Conservation (phyloP, 2,888 invertebrate species). For the Smittia sp. region DNA sequence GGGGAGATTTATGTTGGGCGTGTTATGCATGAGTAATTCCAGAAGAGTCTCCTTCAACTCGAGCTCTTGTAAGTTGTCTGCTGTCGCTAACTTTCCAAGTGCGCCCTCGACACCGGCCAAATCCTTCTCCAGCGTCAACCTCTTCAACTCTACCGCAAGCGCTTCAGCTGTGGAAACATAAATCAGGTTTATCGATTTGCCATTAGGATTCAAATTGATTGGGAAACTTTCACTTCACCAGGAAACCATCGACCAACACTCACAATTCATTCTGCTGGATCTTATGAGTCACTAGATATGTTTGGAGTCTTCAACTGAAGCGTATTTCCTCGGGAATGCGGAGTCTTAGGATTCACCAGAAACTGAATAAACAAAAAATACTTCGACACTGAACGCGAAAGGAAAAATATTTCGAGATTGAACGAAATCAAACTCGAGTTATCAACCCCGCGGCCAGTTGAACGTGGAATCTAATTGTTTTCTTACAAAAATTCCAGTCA, state of each 20-base stretch:
- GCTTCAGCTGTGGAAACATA: not conserved
- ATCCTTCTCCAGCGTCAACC: not conserved
- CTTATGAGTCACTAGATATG: too few relatives aligned
- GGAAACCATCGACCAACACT: not conserved
- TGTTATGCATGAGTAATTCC: constrained; percentile 50
- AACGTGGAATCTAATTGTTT: too few relatives aligned
- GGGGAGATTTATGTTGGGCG: constrained; percentile 57
- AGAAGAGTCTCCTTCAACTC: constrained; percentile 51
- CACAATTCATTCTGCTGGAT: not conserved
- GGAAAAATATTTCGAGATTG: too few relatives aligned
- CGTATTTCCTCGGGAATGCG: too few relatives aligned
- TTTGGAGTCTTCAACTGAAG: too few relatives aligned
- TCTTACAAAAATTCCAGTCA: too few relatives aligned
- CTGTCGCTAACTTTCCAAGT: not conserved
- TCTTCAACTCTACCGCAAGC: not conserved
- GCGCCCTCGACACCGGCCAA: not conserved
- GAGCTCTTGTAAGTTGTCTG: constrained; percentile 45
- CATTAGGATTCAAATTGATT: not conserved
- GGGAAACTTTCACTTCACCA: not conserved
- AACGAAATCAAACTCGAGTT: too few relatives aligned
- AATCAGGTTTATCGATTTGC: constrained; percentile 22
- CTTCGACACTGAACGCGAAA: too few relatives aligned
- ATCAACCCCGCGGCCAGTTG: too few relatives aligned
- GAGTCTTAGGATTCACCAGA: too few relatives aligned
- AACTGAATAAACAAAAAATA: not conserved